Evolutionary conservation across 2,888 invertebrate genomes (phyloP).

Genomic region (Tolmerus cingulatus): DNA sequence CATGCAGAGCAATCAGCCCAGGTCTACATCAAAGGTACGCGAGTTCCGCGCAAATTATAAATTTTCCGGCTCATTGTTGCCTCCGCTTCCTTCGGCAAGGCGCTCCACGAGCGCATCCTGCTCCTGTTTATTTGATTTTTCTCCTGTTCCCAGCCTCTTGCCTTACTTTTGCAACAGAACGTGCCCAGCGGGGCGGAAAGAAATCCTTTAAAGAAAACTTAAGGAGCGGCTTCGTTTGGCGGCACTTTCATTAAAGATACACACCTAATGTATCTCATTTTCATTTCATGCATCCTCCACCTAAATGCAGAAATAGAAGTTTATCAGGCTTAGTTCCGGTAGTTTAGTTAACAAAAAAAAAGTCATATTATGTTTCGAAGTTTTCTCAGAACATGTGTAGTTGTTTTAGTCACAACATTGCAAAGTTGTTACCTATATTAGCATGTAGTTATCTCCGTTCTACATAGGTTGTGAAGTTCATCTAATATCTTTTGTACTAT

Average conservation of each 20-base stretch:
- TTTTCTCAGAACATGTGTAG: no score
- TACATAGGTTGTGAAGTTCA: no score
- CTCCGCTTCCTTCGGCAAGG: neutral
- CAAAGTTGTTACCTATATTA: no score
- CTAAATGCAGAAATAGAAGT: neutral
- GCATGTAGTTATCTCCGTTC: no score
- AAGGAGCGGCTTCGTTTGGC: neutral
- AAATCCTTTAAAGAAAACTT: neutral
- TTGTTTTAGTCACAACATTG: no score
- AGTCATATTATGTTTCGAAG: no score
- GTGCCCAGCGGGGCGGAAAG: neutral
- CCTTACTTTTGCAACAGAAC: neutral
- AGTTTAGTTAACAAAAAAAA: neutral
- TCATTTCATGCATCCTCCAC: neutral
- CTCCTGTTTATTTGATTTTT: slow-evolving; percentile 11
- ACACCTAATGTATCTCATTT: neutral
- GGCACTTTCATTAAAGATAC: neutral
- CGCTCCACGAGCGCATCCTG: neutral
- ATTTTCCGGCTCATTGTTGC: slow-evolving; percentile 40
- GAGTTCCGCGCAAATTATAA: slow-evolving; percentile 17
- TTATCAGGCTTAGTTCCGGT: neutral
- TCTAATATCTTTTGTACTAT: no score
- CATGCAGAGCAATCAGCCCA: neutral
- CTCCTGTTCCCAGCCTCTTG: neutral
- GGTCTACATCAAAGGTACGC: slow-evolving; percentile 29